phyloP scores from a whole-genome alignment of 2,888 invertebrate species.

The Craniophora ligustri region DNA sequence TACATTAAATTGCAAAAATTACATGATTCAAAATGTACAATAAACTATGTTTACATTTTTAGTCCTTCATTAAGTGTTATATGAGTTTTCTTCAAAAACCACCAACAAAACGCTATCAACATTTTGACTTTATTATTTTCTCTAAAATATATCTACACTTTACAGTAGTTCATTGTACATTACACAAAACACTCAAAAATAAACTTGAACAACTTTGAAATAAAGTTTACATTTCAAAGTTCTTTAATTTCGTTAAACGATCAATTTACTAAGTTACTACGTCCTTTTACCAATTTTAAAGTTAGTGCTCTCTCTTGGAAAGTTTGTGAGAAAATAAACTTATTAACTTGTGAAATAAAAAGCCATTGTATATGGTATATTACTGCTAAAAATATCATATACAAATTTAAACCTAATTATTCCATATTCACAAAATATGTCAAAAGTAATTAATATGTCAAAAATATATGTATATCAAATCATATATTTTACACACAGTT shows the following conservation, averaged over 20 bases:
- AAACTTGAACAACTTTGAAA: constrained; percentile 26
- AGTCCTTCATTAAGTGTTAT: background rate
- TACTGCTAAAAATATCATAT: too few relatives aligned
- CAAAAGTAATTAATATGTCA: too few relatives aligned
- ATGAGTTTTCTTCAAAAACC: constrained; percentile 3
- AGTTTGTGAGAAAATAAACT: constrained; percentile 41
- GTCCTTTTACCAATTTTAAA: constrained; percentile 53
- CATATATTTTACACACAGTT: too few relatives aligned
- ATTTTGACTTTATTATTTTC: constrained; percentile 12
- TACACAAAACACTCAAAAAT: constrained; percentile 23
- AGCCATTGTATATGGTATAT: constrained; percentile 18
- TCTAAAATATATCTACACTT: constrained; percentile 5
- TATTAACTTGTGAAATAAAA: too few relatives aligned
- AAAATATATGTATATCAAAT: too few relatives aligned
- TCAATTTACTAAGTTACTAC: constrained; percentile 49
- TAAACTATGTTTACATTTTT: constrained; percentile 22
- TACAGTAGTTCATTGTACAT: constrained; percentile 53
- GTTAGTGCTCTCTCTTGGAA: constrained; percentile 53
- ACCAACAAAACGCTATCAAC: background rate
- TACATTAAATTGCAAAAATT: constrained; percentile 6
- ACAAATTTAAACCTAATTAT: too few relatives aligned
- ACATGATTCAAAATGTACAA: constrained; percentile 44
- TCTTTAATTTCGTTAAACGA: constrained; percentile 44
- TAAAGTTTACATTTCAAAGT: constrained; percentile 44
- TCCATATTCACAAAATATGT: too few relatives aligned